Conservation (phyloP, 2,113 vertebrate species). For the Pitta sordida region DNA sequence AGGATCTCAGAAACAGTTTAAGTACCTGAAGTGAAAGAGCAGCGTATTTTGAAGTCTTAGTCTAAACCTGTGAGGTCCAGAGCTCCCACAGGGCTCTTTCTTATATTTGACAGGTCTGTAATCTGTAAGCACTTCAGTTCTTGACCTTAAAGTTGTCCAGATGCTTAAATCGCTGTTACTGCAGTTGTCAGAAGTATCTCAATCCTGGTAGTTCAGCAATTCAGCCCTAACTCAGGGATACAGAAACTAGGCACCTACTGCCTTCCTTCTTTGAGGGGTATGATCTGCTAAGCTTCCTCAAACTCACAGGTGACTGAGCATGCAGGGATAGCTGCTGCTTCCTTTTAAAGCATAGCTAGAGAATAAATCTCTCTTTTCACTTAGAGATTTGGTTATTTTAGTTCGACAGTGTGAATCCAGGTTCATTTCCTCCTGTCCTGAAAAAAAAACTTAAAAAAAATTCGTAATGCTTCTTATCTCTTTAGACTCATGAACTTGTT, state of each 20-base stretch:
- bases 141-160: conserved; percentile 53
- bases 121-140: conserved; percentile 50
- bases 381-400: conserved; percentile 27
- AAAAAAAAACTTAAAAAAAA: not conserved
- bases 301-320: conserved; percentile 24
- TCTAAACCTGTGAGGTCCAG: conserved; percentile 34
- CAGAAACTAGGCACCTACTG: conserved; percentile 14
- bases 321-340: not conserved
- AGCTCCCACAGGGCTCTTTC: conserved; percentile 16
- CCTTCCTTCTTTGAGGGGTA: not conserved
- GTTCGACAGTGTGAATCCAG: not conserved
- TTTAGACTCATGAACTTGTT: not conserved
- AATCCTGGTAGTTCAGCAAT: conserved; percentile 41
- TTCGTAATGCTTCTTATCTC: not conserved
- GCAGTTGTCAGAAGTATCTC: conserved; percentile 43
- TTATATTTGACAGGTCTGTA: conserved; percentile 43
- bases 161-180: conserved; percentile 32
- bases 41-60: conserved; percentile 45
- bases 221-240: not conserved
- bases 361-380: conserved; percentile 3
- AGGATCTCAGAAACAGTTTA: not conserved
- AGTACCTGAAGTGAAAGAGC: conserved; percentile 9
- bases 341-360: not conserved
- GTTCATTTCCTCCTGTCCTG: not conserved
- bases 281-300: conserved; percentile 35